A percentile compares a stretch with the other conserved stretches of the same genome.
phyloP scores from a whole-genome alignment of 2,888 invertebrate genomes.

The Leucophenga maculata region DNA sequence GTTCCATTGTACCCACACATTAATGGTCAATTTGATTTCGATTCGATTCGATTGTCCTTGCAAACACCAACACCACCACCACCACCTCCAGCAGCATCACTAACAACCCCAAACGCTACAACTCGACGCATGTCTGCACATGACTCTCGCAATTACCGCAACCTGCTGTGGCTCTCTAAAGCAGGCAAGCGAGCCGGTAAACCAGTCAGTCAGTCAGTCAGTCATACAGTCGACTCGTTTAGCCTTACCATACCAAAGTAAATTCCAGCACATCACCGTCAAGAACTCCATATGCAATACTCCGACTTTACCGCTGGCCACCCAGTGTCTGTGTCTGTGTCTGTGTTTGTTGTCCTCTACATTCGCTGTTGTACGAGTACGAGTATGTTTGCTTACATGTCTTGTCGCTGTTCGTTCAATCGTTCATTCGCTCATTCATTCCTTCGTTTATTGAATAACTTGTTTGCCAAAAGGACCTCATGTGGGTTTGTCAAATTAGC shows the following conservation, averaged over 20 bases:
- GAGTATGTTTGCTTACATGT: slow-evolving; percentile 18
- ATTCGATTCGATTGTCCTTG: slow-evolving; percentile 46
- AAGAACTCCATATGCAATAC: not conserved
- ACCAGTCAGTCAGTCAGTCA: slow-evolving; percentile 8
- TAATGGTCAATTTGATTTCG: slow-evolving; percentile 66
- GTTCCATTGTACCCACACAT: slow-evolving; percentile 46
- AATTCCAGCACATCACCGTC: slow-evolving; percentile 14
- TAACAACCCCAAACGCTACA: not conserved
- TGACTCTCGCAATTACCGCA: slow-evolving; percentile 58
- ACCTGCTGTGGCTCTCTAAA: slow-evolving; percentile 56
- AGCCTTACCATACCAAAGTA: slow-evolving; percentile 4
- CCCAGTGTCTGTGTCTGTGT: not conserved
- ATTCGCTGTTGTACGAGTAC: not conserved
- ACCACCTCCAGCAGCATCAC: not conserved
- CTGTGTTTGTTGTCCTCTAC: not conserved
- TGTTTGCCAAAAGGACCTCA: slow-evolving; percentile 53
- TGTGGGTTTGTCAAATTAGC: slow-evolving; percentile 65
- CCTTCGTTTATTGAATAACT: slow-evolving; percentile 25
- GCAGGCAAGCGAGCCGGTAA: not conserved
- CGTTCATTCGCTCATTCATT: slow-evolving; percentile 7
- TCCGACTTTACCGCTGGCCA: slow-evolving; percentile 1
- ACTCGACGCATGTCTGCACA: slow-evolving; percentile 21
- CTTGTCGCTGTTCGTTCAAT: slow-evolving; percentile 9
- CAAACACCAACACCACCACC: not conserved
- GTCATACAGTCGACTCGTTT: not conserved